A percentile compares a stretch with the other conserved stretches of the same genome.
Conservation (phyloP, 2,888 invertebrate species). For the Ophion costatus region DNA sequence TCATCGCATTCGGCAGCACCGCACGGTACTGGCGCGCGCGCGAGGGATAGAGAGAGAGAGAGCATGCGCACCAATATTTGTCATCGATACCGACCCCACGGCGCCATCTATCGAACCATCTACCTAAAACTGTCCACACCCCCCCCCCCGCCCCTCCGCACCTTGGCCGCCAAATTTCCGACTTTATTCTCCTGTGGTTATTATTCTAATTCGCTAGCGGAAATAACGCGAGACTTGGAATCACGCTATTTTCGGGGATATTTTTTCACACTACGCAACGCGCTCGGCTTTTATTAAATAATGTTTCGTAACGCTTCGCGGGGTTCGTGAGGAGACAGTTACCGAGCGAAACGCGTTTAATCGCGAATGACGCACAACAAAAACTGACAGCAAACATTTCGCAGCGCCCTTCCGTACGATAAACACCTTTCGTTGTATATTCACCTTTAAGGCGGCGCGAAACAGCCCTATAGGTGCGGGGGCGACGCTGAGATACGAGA, state of each 20-base stretch:
- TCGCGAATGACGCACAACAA: slow-evolving; percentile 1
- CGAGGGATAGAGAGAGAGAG: neutral
- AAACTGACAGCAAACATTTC: neutral
- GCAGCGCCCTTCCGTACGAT: neutral
- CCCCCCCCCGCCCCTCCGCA: neutral
- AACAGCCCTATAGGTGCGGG: no score
- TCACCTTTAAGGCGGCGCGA: neutral
- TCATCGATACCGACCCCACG: neutral
- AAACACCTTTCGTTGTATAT: neutral
- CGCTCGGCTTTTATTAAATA: no score
- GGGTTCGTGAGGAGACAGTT: no score
- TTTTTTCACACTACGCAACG: neutral
- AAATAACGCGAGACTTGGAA: no score
- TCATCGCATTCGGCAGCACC: slow-evolving; percentile 37
- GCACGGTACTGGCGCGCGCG: slow-evolving; percentile 18
- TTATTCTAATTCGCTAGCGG: neutral
- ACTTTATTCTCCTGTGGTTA: neutral
- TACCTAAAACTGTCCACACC: neutral
- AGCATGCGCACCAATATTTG: slow-evolving; percentile 42
- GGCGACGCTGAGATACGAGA: no score
- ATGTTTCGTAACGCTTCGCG: no score
- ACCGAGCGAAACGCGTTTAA: neutral
- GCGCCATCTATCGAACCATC: slow-evolving; percentile 24
- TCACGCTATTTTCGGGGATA: no score
- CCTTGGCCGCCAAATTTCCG: neutral